These are phyloP conservation scores for Neopipo cinnamomea DNA, from an alignment of 2,113 vertebrate genomes.

Conservation along the genomic window DNA sequence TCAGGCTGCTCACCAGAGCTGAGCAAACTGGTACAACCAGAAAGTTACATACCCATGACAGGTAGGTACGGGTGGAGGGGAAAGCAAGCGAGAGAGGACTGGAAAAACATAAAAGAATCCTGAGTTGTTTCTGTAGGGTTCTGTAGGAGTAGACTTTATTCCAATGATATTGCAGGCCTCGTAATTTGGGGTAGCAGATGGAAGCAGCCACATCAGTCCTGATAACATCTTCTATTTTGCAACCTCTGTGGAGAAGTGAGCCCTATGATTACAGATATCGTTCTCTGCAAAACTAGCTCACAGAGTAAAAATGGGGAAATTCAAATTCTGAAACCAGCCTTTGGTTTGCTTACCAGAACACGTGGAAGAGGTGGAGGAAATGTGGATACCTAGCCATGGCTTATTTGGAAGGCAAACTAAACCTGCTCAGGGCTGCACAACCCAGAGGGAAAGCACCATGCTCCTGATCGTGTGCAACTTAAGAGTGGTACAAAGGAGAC, in stretches of 20 bases:
- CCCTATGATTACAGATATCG: background rate
- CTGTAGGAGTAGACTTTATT: background rate
- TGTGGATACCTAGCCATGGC: background rate
- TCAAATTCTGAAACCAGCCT: background rate
- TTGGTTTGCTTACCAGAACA: background rate
- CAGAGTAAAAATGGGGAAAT: constrained; percentile 20
- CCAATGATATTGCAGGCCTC: background rate
- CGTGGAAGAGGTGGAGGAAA: background rate
- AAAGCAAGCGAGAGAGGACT: background rate
- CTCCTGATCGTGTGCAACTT: background rate
- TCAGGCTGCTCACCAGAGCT: background rate
- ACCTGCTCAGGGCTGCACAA: background rate
- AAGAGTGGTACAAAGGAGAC: background rate
- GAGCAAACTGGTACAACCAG: constrained; percentile 44
- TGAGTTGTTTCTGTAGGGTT: background rate
- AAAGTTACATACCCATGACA: background rate
- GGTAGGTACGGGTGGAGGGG: background rate
- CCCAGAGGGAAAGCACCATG: background rate
- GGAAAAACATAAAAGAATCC: background rate
- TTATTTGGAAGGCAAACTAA: constrained; percentile 37
- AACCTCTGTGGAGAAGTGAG: background rate
- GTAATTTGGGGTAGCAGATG: background rate
- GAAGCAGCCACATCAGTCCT: background rate
- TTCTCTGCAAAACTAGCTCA: background rate
- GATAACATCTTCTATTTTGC: constrained; percentile 34